Evolutionary conservation across 2,113 vertebrate species (phyloP).

Genomic region (Falco punctatus): DNA sequence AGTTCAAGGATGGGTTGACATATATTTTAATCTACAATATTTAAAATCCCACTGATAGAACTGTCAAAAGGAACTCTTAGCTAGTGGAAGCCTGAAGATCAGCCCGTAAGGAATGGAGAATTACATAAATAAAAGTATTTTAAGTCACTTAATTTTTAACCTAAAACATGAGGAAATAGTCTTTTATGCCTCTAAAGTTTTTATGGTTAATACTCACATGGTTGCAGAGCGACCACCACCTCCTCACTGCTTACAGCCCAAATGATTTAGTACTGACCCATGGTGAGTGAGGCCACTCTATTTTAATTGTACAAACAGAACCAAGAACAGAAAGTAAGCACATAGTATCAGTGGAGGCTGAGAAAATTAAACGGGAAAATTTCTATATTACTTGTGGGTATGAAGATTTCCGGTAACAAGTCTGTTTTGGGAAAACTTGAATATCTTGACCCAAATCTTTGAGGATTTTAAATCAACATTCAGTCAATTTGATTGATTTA

Average conservation of each 20-base stretch:
- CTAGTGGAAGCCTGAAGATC: neutral
- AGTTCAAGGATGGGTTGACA: neutral
- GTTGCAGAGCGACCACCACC: neutral
- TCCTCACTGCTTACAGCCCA: neutral
- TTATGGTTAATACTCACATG: neutral
- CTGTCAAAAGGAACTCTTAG: neutral
- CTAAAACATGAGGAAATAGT: neutral
- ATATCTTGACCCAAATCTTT: neutral
- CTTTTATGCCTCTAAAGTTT: neutral
- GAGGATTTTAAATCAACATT: conserved; percentile 49
- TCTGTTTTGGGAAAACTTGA: neutral
- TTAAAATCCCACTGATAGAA: neutral
- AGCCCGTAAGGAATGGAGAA: neutral
- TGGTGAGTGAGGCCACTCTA: neutral
- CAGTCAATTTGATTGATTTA: conserved; percentile 37
- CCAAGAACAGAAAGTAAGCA: neutral
- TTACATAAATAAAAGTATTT: neutral
- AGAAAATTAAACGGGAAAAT: neutral
- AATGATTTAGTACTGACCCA: neutral
- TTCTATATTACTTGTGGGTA: neutral
- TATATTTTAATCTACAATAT: neutral
- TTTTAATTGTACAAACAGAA: neutral
- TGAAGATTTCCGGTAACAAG: neutral
- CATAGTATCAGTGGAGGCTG: neutral
- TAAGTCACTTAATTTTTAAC: neutral